Evolutionary conservation across 2,797 vertebrate genomes (phyloP), one percentile per base, ranked within the genome.

Genomic region (Danionella dracula): DNA sequence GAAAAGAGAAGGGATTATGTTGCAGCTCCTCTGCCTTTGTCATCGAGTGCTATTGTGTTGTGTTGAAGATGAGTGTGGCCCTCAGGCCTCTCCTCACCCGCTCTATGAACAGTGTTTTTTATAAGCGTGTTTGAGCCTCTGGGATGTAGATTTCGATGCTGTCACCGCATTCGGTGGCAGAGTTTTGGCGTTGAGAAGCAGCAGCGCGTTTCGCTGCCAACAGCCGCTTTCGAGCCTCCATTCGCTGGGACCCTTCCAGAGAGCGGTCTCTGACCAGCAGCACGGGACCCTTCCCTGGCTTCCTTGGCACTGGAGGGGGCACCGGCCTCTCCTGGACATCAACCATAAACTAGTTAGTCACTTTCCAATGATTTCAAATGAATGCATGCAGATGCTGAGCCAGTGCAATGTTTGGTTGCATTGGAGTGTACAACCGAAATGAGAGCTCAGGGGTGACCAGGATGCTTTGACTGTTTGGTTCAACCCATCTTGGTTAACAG

Each of bases 121-220:
- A 55, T 68, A 49, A 54, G 48, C 66, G 91, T 85, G 96, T 98
- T 90, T 98, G 96, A 81, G 96, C 96, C 87, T 98, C 96, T 6
- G 96, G 95, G 87, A 98, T 98, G 90, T 98, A 98, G 85, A 98
- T 98, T 88, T 98, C 96, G 78, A 98, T 98, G 90, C 94, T 98
- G 89, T 98, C 94, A 70, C 93, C 93, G 64, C 94, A 97, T 86
- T 98, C 96, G 4, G 95, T 98, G 67, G 93, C 94, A 53, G 95
- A 98, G 90, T 91, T 98, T 92, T 98, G 96, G 66, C 95, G 93
- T 80, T 91, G 92, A 8, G 94, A 95, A 5, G 93, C 93, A 37
- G 96, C 93, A 32, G 96, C 93, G 55, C 95, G 93, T 87, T 97
- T 98, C 87, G 95, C 95, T 81, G 96, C 89, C 35, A 97, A 92